A percentile compares a stretch with the other conserved stretches of the same genome.
phyloP scores from a whole-genome alignment of 1,140 invertebrate genomes.

The Heliconius himera region DNA sequence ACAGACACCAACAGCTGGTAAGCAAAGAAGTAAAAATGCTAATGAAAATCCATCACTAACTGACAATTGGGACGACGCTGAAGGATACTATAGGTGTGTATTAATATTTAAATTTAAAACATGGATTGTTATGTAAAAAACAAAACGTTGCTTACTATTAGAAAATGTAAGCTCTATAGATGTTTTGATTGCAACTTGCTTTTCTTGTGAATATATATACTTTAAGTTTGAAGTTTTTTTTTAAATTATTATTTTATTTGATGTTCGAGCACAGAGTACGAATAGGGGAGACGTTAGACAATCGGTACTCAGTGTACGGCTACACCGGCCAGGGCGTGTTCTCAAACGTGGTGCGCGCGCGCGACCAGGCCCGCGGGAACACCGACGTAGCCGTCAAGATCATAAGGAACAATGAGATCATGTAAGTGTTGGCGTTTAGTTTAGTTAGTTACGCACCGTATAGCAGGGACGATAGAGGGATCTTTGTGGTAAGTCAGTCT shows the following conservation, averaged over 20 bases:
- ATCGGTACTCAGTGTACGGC: constrained; percentile 96
- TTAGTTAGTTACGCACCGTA: no score
- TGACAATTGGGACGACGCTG: constrained; percentile 99
- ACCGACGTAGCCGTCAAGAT: constrained; percentile 99
- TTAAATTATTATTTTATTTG: neutral
- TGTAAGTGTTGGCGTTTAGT: constrained; percentile 83
- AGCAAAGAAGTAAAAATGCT: constrained; percentile 85
- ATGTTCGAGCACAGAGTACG: constrained; percentile 85
- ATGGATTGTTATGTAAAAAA: no score
- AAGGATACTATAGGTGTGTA: constrained; percentile 89
- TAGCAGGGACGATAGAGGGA: no score
- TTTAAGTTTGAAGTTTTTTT: neutral
- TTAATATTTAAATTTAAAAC: no score
- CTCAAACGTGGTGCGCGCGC: constrained; percentile 97
- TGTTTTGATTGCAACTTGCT: no score
- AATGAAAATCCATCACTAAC: constrained; percentile 94
- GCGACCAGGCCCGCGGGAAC: constrained; percentile 92
- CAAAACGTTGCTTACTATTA: no score
- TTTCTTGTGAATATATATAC: no score
- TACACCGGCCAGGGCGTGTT: constrained; percentile 99
- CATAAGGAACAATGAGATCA: constrained; percentile 99
- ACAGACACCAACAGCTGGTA: constrained; percentile 88
- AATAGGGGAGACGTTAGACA: constrained; percentile 97
- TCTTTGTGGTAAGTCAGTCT: no score
- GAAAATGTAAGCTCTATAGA: no score